These are phyloP conservation scores for Beris morrisii DNA, from an alignment of 2,888 invertebrate genomes.

Conservation along the genomic window DNA sequence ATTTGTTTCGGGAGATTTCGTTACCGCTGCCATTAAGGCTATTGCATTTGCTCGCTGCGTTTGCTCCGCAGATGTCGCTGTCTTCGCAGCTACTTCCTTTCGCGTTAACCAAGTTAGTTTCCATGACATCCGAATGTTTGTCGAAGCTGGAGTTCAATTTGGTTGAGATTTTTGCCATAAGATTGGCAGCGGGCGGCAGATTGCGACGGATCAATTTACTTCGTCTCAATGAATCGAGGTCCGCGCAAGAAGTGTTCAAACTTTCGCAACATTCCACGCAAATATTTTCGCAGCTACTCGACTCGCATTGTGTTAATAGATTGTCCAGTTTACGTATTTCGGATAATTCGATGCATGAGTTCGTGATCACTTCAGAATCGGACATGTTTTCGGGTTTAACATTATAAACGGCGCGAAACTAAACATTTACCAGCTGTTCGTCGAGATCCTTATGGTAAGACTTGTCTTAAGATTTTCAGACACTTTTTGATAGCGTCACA, in stretches of 20 bases:
- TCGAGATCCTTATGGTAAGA: too few species aligned
- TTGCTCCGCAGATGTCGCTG: conserved; percentile 28
- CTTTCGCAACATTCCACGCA: conserved; percentile 46
- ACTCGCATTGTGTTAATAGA: conserved; percentile 46
- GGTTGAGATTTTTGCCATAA: conserved; percentile 14
- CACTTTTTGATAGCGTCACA: too few species aligned
- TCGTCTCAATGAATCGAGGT: conserved; percentile 27
- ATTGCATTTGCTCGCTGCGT: conserved; percentile 39
- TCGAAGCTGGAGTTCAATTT: conserved; percentile 39
- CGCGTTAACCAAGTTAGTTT: conserved; percentile 38
- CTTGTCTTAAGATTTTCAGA: too few species aligned
- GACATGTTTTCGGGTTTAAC: conserved; percentile 42
- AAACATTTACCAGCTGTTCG: neutral
- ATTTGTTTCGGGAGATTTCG: conserved; percentile 40
- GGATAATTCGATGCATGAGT: conserved; percentile 47
- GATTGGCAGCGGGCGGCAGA: neutral
- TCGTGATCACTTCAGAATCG: conserved; percentile 45
- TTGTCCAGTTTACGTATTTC: conserved; percentile 47
- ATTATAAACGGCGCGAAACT: conserved; percentile 16
- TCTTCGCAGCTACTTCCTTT: conserved; percentile 8
- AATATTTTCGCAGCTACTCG: conserved; percentile 47
- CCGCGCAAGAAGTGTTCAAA: conserved; percentile 43
- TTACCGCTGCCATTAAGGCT: conserved; percentile 42
- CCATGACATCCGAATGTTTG: conserved; percentile 41
- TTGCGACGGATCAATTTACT: neutral